Evolutionary conservation across 1,140 invertebrate species (phyloP), one percentile per base, ranked within the genome.

Genomic region (Helicoverpa zea): DNA sequence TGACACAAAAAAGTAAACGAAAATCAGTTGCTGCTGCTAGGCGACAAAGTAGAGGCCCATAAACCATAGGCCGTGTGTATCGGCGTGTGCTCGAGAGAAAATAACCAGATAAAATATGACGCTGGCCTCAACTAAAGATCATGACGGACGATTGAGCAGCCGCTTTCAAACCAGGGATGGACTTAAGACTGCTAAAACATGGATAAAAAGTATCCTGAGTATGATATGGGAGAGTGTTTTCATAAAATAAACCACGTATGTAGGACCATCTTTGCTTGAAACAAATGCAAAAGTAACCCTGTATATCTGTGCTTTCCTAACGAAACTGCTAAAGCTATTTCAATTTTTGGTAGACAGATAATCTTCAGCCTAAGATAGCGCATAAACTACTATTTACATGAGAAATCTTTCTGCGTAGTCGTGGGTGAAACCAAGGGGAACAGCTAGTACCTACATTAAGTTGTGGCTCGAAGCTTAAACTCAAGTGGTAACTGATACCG

Each of bases 91-190:
- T 58, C 66, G 14, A 59, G 12, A 30, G 66, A 61, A 13, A 56
- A 30, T 66, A 63, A 56, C 10, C 52, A 66, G 43, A 58, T 80
- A 66, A 80, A 61, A 51, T 63, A 80, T 80, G 56, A 70, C 49
- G 78, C 52, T 16, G 64, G 9, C 68, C 54, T 73, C 59, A 51
- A 80, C 30, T 68, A 58, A 23, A 52, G 56, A 51, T 66, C 78
- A 73, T 73, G 73, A 80, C 78, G 68, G 54, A 61, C 78, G 68
- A 80, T 80, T 80, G 78, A 80, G 49, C 56, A 47, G 66, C 77
- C 64, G 49, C 75, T 59, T 35, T 16, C 14, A 12, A 30, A n/a
- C 30, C 76, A 79, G 76, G 52, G 51, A n/a, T 30, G 63, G 14
- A 79, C 63, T 79, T 3, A 18, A 1, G 0, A 30, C 75, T 30